phyloP scores from a whole-genome alignment of 1,140 invertebrate genomes.

The Tetramorium parvispinum region DNA sequence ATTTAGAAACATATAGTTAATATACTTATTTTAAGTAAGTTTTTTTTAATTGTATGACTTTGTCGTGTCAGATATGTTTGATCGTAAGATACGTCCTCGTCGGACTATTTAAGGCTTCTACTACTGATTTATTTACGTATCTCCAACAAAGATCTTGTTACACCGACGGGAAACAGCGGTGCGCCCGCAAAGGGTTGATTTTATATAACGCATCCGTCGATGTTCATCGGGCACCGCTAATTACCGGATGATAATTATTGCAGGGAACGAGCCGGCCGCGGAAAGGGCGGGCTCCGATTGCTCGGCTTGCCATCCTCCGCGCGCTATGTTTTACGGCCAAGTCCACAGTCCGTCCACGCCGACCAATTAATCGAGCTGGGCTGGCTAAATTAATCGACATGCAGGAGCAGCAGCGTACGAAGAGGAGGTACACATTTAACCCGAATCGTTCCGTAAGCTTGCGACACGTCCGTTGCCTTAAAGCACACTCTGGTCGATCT shows the following conservation, averaged over 20 bases:
- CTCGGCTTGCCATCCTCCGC: conserved; percentile 80
- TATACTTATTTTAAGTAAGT: background rate
- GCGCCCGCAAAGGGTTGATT: background rate
- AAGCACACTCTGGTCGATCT: conserved; percentile 53
- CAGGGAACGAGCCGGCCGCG: conserved; percentile 76
- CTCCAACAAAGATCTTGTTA: background rate
- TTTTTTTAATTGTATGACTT: background rate
- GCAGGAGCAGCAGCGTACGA: conserved; percentile 26
- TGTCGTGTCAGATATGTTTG: background rate
- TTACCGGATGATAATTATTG: conserved; percentile 69
- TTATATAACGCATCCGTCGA: conserved; percentile 1
- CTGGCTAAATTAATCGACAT: conserved; percentile 39
- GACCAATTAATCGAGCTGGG: conserved; percentile 77
- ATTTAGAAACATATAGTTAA: background rate
- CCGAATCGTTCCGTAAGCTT: conserved; percentile 56
- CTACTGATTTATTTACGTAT: conserved; percentile 24
- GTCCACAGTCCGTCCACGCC: conserved; percentile 80
- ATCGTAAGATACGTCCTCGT: background rate
- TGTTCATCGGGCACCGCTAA: conserved; percentile 41
- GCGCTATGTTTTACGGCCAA: conserved; percentile 80
- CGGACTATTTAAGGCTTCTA: background rate
- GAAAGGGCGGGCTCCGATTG: conserved; percentile 78
- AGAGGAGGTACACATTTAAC: conserved; percentile 29
- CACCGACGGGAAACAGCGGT: background rate
- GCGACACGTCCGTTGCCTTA: conserved; percentile 56